These are phyloP conservation scores for Siniperca undulata DNA, from an alignment of 2,797 vertebrate genomes.

Conservation along the genomic window DNA sequence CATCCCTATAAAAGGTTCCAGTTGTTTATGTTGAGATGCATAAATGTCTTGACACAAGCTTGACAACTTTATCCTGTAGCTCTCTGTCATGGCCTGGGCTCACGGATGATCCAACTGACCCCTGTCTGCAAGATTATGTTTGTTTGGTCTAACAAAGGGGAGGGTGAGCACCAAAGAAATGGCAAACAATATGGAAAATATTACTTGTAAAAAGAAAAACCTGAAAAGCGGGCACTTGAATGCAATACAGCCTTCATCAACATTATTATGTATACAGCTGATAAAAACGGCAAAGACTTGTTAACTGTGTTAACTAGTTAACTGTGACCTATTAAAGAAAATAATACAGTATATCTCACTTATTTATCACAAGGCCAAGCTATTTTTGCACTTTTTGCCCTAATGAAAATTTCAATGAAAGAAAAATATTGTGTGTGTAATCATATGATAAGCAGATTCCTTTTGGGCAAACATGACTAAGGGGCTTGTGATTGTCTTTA, in stretches of 20 bases:
- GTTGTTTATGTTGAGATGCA: slow-evolving; percentile 10
- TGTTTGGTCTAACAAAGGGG: slow-evolving; percentile 29
- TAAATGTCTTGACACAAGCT: slow-evolving; percentile 45
- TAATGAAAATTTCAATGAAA: slow-evolving; percentile 28
- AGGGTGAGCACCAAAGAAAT: neutral
- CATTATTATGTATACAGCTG: neutral
- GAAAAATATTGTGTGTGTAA: slow-evolving; percentile 25
- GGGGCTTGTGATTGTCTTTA: slow-evolving; percentile 23
- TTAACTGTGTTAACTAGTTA: neutral
- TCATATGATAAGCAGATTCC: slow-evolving; percentile 38
- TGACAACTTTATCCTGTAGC: slow-evolving; percentile 53
- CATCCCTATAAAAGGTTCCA: neutral
- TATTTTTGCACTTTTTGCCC: slow-evolving; percentile 20
- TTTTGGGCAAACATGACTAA: slow-evolving; percentile 32
- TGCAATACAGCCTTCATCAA: neutral
- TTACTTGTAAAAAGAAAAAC: neutral
- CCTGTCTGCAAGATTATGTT: slow-evolving; percentile 37
- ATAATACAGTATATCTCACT: neutral
- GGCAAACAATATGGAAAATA: neutral
- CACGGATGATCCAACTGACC: slow-evolving; percentile 40
- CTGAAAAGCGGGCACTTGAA: neutral
- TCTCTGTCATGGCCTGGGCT: slow-evolving; percentile 33
- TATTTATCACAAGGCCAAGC: slow-evolving; percentile 15
- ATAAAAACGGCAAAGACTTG: neutral
- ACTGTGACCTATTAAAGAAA: neutral